Conservation (phyloP, 2,113 vertebrate species). For the Eonycteris spelaea region DNA sequence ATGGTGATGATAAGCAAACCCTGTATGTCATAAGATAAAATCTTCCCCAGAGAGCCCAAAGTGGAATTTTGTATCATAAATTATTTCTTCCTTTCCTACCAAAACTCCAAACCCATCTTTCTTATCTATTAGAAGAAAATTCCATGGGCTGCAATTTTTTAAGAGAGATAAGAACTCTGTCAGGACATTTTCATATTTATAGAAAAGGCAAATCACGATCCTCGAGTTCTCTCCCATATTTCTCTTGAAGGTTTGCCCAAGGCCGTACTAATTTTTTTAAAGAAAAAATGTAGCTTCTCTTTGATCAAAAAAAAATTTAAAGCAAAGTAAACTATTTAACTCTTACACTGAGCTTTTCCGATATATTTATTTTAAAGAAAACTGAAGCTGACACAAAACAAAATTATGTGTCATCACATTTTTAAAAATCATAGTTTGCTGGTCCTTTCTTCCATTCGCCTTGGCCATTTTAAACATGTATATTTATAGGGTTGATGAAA, state of each 20-base stretch:
- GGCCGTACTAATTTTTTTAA: background rate
- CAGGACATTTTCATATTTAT: background rate
- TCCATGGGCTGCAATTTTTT: background rate
- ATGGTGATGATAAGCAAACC: background rate
- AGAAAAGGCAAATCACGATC: background rate
- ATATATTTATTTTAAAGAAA: slow-evolving; percentile 2
- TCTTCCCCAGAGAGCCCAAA: background rate
- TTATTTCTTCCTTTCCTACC: background rate
- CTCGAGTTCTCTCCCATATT: background rate
- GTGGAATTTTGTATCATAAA: background rate
- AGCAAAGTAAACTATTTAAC: background rate
- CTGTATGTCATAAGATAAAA: background rate
- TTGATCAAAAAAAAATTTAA: background rate
- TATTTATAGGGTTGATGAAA: slow-evolving; percentile 55
- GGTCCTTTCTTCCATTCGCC: background rate
- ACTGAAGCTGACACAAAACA: background rate
- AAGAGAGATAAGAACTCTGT: background rate
- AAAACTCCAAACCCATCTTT: background rate
- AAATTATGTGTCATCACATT: slow-evolving; percentile 1
- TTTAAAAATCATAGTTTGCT: background rate
- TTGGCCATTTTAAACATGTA: background rate
- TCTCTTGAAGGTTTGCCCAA: background rate
- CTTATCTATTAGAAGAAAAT: slow-evolving; percentile 1
- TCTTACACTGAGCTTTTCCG: background rate
- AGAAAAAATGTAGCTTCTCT: background rate